Conservation (phyloP, 2,888 invertebrate genomes). For the Agriopis marginaria region DNA sequence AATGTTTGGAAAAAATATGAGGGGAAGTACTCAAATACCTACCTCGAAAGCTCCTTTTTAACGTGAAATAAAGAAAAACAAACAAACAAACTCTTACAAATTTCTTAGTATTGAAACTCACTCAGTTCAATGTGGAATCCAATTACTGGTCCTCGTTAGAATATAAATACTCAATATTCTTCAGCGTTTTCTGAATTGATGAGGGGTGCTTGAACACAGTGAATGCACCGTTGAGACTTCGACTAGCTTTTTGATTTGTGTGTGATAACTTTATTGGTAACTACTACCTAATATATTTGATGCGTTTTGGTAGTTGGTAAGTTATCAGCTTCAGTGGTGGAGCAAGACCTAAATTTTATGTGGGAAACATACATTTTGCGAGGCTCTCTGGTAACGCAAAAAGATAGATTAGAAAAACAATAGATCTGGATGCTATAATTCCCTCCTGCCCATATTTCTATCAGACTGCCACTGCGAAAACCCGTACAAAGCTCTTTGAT, state of each 20-base stretch:
- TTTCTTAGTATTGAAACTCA: background rate
- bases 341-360: too few relatives aligned
- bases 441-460: too few relatives aligned
- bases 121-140: background rate
- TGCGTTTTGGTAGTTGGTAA: too few relatives aligned
- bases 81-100: background rate
- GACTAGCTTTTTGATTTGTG: background rate
- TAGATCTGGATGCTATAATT: too few relatives aligned
- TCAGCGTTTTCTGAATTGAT: background rate
- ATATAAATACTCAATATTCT: conserved; percentile 11
- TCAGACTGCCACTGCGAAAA: too few relatives aligned
- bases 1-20: too few relatives aligned
- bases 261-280: background rate
- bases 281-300: background rate
- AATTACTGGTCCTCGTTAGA: conserved; percentile 8
- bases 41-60: background rate
- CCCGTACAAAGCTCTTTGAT: too few relatives aligned
- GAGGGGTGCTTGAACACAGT: background rate
- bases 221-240: background rate
- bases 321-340: too few relatives aligned
- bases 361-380: too few relatives aligned
- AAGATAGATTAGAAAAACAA: too few relatives aligned
- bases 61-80: background rate
- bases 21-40: too few relatives aligned
- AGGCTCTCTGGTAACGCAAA: too few relatives aligned